Evolutionary conservation across 2,888 invertebrate species (phyloP).

Genomic region (Patella ulyssiponensis): DNA sequence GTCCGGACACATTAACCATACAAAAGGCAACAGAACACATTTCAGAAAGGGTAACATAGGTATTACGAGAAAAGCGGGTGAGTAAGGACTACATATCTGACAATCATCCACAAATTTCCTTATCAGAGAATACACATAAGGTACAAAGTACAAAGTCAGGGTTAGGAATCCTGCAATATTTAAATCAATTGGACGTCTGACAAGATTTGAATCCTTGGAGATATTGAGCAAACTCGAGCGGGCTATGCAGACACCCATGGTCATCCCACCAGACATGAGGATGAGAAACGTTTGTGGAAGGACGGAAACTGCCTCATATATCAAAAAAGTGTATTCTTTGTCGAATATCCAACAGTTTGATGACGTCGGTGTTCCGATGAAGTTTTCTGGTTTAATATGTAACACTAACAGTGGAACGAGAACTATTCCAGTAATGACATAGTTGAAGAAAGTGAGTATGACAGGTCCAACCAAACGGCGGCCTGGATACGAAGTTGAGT

Average conservation of each 20-base stretch:
- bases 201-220: neutral
- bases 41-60: neutral
- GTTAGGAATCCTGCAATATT: neutral
- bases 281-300: neutral
- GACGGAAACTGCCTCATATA: neutral
- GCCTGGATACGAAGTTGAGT: neutral
- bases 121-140: neutral
- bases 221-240: neutral
- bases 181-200: neutral
- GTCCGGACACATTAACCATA: neutral
- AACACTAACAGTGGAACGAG: neutral
- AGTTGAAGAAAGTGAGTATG: neutral
- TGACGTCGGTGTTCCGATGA: neutral
- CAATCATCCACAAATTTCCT: neutral
- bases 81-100: neutral
- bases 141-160: neutral
- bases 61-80: neutral
- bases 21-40: neutral
- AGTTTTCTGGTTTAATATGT: neutral
- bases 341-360: neutral
- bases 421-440: neutral
- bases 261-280: conserved; percentile 1
- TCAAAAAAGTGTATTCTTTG: neutral
- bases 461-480: neutral
- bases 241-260: neutral